Base-by-base conservation (phyloP, 2,113 vertebrate species). In the Myotis yumanensis region DNA sequence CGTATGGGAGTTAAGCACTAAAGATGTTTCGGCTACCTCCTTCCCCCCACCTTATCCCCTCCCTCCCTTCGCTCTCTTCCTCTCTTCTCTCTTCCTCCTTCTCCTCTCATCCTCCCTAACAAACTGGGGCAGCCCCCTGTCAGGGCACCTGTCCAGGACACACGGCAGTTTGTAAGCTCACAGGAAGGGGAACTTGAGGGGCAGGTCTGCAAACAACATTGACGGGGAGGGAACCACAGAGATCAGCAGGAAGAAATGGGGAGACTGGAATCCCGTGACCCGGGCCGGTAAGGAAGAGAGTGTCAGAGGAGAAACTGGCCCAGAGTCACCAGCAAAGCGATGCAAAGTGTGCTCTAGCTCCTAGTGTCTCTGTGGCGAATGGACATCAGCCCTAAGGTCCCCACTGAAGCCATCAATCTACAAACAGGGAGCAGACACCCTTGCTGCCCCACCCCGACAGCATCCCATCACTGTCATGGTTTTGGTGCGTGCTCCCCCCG, bases 121-220 rank as follows among this genome's bases (percentile, higher is more conserved):
- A 46, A 15, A 10, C 89, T 16, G 23, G 83, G 40, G 40, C 52
- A 15, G 32, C 52, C 14, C 40, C 3, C 14, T 11, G 4, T 25
- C 52, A 6, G 69, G 69, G 40, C 69, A 37, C 54, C 43, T 30
- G 69, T 14, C n/a, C 43, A 16, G 2, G n/a, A n/a, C 25, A 25
- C 43, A 5, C 2, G 40, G 69, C 40, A 5, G 32, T 32, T 28
- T 17, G n/a, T 71, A 85, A 12, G 28, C 57, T 40, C 69, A 4
- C 69, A 20, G 17, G n/a, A 25, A 54, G 28, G 46, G 32, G 28
- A 75, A 35, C 3, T 46, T 5, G 10, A 43, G 69, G 62, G 46
- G 14, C 40, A 43, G 68, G 57, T 11, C 28, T 2, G 2, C 0
- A 4, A 28, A 7, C 8, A 17, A 0, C 1, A 1, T 1, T 10